These are phyloP conservation scores for Micromesistius poutassou DNA, from an alignment of 2,797 vertebrate genomes.

Conservation along the genomic window DNA sequence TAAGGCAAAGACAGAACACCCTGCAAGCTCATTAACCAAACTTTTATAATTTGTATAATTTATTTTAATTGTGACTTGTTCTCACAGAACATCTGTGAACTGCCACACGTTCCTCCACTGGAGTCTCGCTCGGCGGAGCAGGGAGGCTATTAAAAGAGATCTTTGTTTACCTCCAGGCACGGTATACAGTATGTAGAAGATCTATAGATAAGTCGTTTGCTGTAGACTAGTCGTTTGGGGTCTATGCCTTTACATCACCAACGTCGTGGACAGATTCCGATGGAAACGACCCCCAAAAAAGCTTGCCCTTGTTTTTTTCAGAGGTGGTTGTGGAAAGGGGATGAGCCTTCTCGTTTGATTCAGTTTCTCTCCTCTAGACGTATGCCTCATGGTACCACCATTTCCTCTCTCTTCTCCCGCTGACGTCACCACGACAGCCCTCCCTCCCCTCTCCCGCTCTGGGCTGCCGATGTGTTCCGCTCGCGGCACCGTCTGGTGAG, in stretches of 20 bases:
- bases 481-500: slow-evolving; percentile 69
- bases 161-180: not conserved
- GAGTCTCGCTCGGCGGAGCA: not conserved
- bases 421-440: not conserved
- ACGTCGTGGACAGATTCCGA: not conserved
- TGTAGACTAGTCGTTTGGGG: not conserved
- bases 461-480: slow-evolving; percentile 49
- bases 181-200: not conserved
- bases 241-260: not conserved
- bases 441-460: slow-evolving; percentile 46
- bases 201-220: not conserved
- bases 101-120: not conserved
- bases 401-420: not conserved
- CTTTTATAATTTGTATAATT: not conserved
- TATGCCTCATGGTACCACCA: not conserved
- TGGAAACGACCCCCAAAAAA: not conserved
- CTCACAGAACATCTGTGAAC: slow-evolving; percentile 1
- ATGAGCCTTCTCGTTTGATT: not conserved
- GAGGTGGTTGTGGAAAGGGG: not conserved
- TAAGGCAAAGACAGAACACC: not conserved
- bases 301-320: too few relatives aligned
- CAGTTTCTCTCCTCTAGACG: not conserved
- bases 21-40: not conserved
- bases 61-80: not conserved
- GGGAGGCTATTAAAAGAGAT: not conserved